Evolutionary conservation across 2,113 vertebrate species (phyloP).

Genomic region (Syrmaticus mikado): DNA sequence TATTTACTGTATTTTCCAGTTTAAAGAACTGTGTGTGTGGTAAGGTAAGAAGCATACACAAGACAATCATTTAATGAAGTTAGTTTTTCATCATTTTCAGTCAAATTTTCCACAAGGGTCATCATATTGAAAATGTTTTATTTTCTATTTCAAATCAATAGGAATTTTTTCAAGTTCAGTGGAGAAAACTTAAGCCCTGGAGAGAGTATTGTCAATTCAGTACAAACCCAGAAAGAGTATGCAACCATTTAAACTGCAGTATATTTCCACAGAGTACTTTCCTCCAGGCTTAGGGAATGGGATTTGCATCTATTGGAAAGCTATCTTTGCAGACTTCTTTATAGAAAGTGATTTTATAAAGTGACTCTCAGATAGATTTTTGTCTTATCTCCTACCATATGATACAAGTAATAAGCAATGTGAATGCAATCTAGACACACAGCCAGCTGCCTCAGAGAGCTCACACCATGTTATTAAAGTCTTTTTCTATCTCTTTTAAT

Average conservation of each 20-base stretch:
- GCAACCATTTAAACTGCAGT: neutral
- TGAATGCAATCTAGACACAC: neutral
- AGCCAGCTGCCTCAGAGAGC: slow-evolving; percentile 5
- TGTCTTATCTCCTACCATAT: neutral
- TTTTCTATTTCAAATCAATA: neutral
- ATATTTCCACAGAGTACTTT: neutral
- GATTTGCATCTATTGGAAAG: neutral
- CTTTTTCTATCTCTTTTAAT: neutral
- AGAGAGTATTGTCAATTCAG: neutral
- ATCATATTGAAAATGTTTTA: neutral
- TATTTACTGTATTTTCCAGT: neutral
- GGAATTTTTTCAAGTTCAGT: neutral
- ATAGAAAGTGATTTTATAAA: neutral
- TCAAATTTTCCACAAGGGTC: neutral
- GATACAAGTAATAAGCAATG: neutral
- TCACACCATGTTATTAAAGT: neutral
- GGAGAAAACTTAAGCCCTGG: neutral
- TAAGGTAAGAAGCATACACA: neutral
- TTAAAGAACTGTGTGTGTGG: neutral
- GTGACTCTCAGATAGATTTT: neutral
- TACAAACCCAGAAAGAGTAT: neutral
- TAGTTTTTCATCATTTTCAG: neutral
- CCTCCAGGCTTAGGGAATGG: neutral
- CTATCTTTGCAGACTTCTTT: neutral
- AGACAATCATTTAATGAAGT: neutral